These are phyloP conservation scores for Lepidurus packardi DNA, from an alignment of 1,140 invertebrate genomes.

Conservation along the genomic window DNA sequence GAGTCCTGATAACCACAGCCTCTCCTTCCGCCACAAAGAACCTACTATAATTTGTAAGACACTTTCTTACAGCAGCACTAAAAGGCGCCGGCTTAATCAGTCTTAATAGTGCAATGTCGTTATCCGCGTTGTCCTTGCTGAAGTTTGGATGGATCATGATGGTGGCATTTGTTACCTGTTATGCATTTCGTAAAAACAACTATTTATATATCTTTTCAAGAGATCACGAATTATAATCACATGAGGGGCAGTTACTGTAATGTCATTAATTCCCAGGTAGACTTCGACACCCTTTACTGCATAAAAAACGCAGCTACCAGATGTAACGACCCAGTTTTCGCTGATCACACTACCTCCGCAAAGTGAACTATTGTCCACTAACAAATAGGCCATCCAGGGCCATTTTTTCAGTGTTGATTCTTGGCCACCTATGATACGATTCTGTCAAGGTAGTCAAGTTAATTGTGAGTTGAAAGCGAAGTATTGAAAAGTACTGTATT, in stretches of 20 bases:
- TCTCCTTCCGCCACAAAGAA: too few relatives aligned
- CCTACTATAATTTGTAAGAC: too few relatives aligned
- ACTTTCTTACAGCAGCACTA: too few relatives aligned
- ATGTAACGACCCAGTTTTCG: conserved; percentile 51
- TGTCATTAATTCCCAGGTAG: conserved; percentile 14
- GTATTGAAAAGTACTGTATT: too few relatives aligned
- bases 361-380: conserved; percentile 34
- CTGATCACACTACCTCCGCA: conserved; percentile 55
- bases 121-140: conserved; percentile 47
- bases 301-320: conserved; percentile 48
- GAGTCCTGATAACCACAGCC: too few relatives aligned
- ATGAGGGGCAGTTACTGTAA: neutral
- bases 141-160: conserved; percentile 46
- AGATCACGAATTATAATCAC: neutral
- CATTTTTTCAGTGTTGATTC: neutral
- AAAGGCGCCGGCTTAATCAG: conserved; percentile 35
- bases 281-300: neutral
- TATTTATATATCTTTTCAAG: neutral
- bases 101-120: conserved; percentile 41
- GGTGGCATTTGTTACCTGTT: neutral
- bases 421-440: neutral
- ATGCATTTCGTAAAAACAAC: neutral
- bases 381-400: conserved; percentile 35
- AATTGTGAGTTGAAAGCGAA: too few relatives aligned
- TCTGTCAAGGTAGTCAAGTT: too few relatives aligned